These are phyloP conservation scores for Panagrolaimus sp. DNA, from an alignment of 1,140 invertebrate genomes.

Conservation along the genomic window DNA sequence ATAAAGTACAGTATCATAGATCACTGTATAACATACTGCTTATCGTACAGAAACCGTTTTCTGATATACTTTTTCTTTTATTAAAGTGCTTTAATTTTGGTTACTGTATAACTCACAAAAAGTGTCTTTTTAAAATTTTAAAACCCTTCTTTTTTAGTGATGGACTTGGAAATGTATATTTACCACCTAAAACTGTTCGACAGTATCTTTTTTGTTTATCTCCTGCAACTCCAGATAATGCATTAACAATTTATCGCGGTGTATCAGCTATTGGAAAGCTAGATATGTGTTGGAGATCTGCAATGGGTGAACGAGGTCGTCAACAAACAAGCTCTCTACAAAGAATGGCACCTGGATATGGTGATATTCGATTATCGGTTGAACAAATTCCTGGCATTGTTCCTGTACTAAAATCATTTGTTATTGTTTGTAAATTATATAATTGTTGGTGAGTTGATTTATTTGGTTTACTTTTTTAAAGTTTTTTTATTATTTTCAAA, in stretches of 20 bases:
- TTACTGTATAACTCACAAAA: too few species aligned
- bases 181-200: slow-evolving; percentile 67
- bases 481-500: too few species aligned
- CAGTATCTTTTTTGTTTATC: slow-evolving; percentile 88
- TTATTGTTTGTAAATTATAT: slow-evolving; percentile 73
- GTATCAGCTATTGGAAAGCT: slow-evolving; percentile 31
- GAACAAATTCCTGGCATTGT: slow-evolving; percentile 75
- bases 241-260: slow-evolving; percentile 26
- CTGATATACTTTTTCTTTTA: too few species aligned
- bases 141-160: slow-evolving; percentile 69
- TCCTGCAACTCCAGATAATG: slow-evolving; percentile 64
- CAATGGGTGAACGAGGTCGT: slow-evolving; percentile 85
- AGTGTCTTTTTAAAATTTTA: slow-evolving; percentile 51
- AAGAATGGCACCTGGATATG: slow-evolving; percentile 69
- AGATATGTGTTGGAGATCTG: slow-evolving; percentile 93
- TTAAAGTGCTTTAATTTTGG: too few species aligned
- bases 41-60: too few species aligned
- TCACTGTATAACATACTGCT: too few species aligned
- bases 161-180: slow-evolving; percentile 19
- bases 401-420: slow-evolving; percentile 72
- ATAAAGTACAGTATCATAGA: too few species aligned
- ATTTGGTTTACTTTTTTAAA: too few species aligned
- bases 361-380: slow-evolving; percentile 75
- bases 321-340: slow-evolving; percentile 84
- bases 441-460: slow-evolving; percentile 81